phyloP scores from a whole-genome alignment of 2,113 vertebrate species.

The Clupea harengus region DNA sequence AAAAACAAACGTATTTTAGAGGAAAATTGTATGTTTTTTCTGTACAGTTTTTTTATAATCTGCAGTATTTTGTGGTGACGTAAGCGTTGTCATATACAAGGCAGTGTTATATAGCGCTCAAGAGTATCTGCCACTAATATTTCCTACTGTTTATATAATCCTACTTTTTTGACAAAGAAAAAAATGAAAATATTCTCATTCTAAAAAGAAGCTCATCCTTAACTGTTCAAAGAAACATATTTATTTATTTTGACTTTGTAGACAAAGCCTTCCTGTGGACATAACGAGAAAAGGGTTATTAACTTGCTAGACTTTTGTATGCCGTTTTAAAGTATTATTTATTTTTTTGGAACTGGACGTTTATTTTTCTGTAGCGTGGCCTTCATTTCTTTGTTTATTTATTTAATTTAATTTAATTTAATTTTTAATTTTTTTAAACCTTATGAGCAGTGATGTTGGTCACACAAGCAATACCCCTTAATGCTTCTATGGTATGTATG shows the following conservation, averaged over 20 bases:
- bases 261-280: constrained; percentile 72
- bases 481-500: constrained; percentile 19
- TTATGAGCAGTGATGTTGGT: constrained; percentile 55
- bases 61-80: constrained; percentile 95
- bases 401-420: background rate
- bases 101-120: constrained; percentile 85
- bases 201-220: constrained; percentile 57
- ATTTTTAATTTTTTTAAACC: constrained; percentile 40
- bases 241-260: constrained; percentile 77
- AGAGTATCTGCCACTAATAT: constrained; percentile 83
- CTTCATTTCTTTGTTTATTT: constrained; percentile 49
- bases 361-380: constrained; percentile 68
- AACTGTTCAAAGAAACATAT: constrained; percentile 73
- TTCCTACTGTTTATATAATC: constrained; percentile 96
- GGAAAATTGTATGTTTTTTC: constrained; percentile 83
- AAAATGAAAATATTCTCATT: constrained; percentile 70
- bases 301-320: constrained; percentile 69
- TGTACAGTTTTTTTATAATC: constrained; percentile 97
- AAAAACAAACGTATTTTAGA: constrained; percentile 93
- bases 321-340: constrained; percentile 75
- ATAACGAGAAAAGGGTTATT: constrained; percentile 62
- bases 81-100: constrained; percentile 87
- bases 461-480: constrained; percentile 68
- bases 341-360: constrained; percentile 70
- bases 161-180: constrained; percentile 77